phyloP scores from a whole-genome alignment of 2,113 vertebrate genomes.

The Thinocorus orbignyianus region DNA sequence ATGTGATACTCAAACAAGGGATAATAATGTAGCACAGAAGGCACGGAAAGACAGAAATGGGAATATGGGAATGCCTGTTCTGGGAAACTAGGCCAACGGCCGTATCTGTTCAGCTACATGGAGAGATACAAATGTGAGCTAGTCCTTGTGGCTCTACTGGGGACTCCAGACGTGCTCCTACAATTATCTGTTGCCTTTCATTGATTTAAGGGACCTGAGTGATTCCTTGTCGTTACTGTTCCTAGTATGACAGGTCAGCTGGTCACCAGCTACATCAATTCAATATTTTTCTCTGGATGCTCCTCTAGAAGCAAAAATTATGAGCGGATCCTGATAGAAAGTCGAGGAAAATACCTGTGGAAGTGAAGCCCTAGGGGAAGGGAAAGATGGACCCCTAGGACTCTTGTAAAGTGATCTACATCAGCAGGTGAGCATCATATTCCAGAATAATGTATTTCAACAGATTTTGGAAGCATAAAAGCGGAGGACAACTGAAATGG shows the following conservation, averaged over 20 bases:
- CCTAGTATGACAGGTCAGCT: background rate
- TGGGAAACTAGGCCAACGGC: background rate
- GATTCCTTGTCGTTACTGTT: background rate
- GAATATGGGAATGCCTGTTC: background rate
- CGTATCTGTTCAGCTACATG: background rate
- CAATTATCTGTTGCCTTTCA: background rate
- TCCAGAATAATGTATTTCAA: background rate
- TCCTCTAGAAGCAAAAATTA: background rate
- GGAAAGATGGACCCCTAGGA: background rate
- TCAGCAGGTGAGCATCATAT: background rate
- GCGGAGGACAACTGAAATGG: background rate
- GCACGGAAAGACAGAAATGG: background rate
- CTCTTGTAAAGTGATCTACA: background rate
- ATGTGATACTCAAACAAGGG: accelerated
- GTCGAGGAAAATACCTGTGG: background rate
- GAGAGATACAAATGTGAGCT: background rate
- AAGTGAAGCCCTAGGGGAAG: background rate
- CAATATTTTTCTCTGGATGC: background rate
- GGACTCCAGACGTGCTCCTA: background rate
- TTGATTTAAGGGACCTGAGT: background rate
- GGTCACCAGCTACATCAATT: background rate
- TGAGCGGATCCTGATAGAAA: background rate
- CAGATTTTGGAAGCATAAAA: background rate
- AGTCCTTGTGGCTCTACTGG: background rate
- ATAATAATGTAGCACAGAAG: background rate